These are phyloP conservation scores for Oreochromis grahami DNA, from an alignment of 2,797 vertebrate genomes.

Conservation along the genomic window DNA sequence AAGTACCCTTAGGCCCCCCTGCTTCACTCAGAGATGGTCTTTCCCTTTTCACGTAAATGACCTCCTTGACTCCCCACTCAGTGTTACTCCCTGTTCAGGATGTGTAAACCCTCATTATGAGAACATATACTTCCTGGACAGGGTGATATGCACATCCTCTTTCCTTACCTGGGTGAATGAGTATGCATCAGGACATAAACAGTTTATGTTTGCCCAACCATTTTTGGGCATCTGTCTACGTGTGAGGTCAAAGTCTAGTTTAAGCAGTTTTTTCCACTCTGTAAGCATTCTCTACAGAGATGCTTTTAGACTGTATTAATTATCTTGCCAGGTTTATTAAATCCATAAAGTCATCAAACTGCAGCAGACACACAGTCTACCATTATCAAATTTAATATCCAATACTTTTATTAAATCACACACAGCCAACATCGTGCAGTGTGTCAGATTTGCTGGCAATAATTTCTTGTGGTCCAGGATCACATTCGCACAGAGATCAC, in stretches of 20 bases:
- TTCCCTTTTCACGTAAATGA: background rate
- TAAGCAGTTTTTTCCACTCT: background rate
- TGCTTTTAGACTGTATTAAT: background rate
- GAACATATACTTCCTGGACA: background rate
- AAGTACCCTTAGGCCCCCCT: background rate
- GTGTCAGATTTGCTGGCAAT: background rate
- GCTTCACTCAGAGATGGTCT: background rate
- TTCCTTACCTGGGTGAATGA: background rate
- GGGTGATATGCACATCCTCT: background rate
- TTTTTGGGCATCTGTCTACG: background rate
- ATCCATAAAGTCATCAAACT: background rate
- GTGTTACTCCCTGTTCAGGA: background rate
- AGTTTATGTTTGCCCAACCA: background rate
- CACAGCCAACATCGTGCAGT: background rate
- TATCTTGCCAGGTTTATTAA: background rate
- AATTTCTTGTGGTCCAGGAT: background rate
- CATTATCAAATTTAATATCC: background rate
- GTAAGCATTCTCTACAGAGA: background rate
- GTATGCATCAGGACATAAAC: constrained; percentile 11
- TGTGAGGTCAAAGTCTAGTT: background rate
- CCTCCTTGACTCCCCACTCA: background rate
- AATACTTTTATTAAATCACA: background rate
- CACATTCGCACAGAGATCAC: background rate
- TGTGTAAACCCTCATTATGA: background rate
- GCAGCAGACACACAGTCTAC: background rate